Percentiles rank a stretch among this genome's conserved stretches.
These are phyloP conservation scores for Eidolon dupreanum DNA, from an alignment of 2,797 vertebrate genomes.

Conservation along the genomic window DNA sequence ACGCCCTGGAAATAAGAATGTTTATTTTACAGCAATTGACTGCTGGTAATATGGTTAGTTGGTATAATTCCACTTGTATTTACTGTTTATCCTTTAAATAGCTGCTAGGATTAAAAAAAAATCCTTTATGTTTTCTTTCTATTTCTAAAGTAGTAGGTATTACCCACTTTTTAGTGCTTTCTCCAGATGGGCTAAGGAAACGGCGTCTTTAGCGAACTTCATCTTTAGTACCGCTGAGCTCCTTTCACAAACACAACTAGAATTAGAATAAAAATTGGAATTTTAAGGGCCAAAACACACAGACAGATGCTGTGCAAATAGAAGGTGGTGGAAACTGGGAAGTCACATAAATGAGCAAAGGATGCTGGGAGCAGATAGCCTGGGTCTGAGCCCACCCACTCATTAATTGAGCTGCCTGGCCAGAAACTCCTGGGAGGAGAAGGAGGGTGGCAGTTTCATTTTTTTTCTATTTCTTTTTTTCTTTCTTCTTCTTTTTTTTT, in stretches of 20 bases:
- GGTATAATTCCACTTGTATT: constrained; percentile 78
- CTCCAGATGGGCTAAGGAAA: constrained; percentile 12
- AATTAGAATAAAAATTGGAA: neutral
- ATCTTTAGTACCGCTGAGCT: neutral
- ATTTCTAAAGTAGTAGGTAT: constrained; percentile 63
- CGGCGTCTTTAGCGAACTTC: neutral
- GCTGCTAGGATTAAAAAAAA: constrained; percentile 61
- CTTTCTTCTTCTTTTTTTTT: neutral
- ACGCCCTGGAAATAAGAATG: constrained; percentile 70
- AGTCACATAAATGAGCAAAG: neutral
- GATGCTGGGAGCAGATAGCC: neutral
- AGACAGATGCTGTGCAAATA: neutral
- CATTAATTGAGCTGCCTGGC: neutral
- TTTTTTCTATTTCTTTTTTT: neutral
- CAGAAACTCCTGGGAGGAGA: neutral
- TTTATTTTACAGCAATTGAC: constrained; percentile 76
- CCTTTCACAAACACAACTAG: neutral
- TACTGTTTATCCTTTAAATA: constrained; percentile 79
- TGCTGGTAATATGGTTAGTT: constrained; percentile 76
- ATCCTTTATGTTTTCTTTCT: constrained; percentile 57
- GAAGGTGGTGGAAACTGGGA: neutral
- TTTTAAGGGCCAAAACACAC: neutral
- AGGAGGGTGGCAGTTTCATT: no score
- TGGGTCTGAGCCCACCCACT: neutral
- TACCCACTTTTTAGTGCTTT: constrained; percentile 31